These are phyloP conservation scores for Holothuria leucospilota DNA, from an alignment of 53 echinoderm and acorn worm genomes.

Conservation along the genomic window DNA sequence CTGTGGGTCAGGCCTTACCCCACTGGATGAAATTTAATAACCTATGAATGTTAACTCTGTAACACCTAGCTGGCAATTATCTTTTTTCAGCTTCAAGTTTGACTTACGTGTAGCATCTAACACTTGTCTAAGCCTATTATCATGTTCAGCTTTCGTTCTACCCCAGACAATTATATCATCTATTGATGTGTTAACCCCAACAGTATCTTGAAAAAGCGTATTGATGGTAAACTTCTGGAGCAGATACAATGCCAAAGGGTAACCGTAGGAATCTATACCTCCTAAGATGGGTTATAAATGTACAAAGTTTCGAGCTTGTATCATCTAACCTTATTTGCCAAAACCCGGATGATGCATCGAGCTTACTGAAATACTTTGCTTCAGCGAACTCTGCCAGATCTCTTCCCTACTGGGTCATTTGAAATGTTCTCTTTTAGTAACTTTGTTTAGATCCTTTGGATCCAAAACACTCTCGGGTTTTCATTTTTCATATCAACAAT, in stretches of 20 bases:
- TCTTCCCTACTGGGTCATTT: slow-evolving; percentile 50
- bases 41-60: too few relatives aligned
- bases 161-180: slow-evolving; percentile 77
- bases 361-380: slow-evolving; percentile 45
- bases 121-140: slow-evolving; percentile 57
- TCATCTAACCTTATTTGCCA: slow-evolving; percentile 59
- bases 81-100: too few relatives aligned
- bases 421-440: slow-evolving; percentile 49
- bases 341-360: slow-evolving; percentile 2
- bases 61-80: too few relatives aligned
- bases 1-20: too few relatives aligned
- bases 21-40: too few relatives aligned
- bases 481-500: slow-evolving; percentile 58
- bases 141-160: slow-evolving; percentile 64
- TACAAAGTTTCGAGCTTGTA: slow-evolving; percentile 39
- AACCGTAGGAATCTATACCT: slow-evolving; percentile 56
- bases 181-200: too few relatives aligned
- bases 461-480: slow-evolving; percentile 55
- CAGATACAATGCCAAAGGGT: slow-evolving; percentile 62
- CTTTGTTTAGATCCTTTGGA: slow-evolving; percentile 51
- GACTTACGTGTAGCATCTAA: too few relatives aligned
- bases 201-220: too few relatives aligned
- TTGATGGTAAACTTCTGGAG: slow-evolving; percentile 71
- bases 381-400: slow-evolving; percentile 45
- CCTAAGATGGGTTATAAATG: slow-evolving; percentile 59